Evolutionary conservation across 2,888 invertebrate species (phyloP).

Genomic region (Opisthograptis luteolata): DNA sequence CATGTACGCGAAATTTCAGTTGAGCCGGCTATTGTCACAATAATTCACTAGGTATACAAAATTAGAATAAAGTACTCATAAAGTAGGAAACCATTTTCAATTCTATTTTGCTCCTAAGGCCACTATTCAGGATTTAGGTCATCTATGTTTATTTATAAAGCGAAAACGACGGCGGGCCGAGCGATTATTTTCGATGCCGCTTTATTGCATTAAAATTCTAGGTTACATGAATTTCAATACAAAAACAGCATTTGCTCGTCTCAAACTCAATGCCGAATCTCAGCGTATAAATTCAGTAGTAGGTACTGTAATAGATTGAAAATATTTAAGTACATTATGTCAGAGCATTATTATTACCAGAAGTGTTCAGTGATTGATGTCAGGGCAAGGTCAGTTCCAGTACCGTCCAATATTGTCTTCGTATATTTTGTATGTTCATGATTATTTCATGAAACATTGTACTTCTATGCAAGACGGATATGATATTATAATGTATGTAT

Average conservation of each 20-base stretch:
- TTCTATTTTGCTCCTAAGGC: conserved; percentile 53
- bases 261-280: conserved; percentile 3
- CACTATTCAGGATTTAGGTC: conserved; percentile 45
- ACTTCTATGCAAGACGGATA: too few species aligned
- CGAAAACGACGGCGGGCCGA: conserved; percentile 10
- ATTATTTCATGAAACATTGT: conserved; percentile 17
- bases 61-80: conserved; percentile 50
- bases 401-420: conserved; percentile 23
- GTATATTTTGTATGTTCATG: conserved; percentile 22
- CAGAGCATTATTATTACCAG: conserved; percentile 13
- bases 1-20: conserved; percentile 57
- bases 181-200: conserved; percentile 13
- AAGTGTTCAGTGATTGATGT: conserved; percentile 19
- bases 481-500: too few species aligned
- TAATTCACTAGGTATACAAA: conserved; percentile 42
- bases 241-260: conserved; percentile 1
- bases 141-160: conserved; percentile 36
- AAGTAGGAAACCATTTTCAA: conserved; percentile 46
- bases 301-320: background rate
- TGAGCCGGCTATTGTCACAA: conserved; percentile 52
- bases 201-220: conserved; percentile 8
- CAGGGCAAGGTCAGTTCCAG: conserved; percentile 30
- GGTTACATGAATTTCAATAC: conserved; percentile 6
- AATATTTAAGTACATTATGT: background rate
- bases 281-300: background rate